Base-by-base conservation (phyloP, 2,113 vertebrate species). In the Megaleporinus macrocephalus region DNA sequence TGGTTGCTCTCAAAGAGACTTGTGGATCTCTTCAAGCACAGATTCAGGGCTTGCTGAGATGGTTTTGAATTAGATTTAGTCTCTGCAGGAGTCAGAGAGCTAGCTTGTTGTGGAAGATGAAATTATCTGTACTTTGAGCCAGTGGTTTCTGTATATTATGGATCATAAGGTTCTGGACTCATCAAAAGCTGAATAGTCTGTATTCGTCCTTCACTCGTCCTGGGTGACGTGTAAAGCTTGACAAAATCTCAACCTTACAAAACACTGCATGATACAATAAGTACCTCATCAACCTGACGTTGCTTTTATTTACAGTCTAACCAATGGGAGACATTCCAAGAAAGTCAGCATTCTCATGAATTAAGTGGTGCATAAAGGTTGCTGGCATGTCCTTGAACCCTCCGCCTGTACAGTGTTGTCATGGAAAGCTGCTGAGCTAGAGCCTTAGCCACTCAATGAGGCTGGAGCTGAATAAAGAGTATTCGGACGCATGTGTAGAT, bases 391-490 rank as follows among this genome's bases (percentile, higher is more conserved):
- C 36, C 57, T 63, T 18, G 14, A 69, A 30, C 36, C 57, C 33
- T 81, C 51, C 53, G 76, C 63, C 53, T 62, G 26, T 61, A 44
- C 22, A 16, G 29, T 15, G 20, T 16, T 59, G n/a, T 70, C 66
- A 83, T 41, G 18, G 74, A 47, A 78, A 36, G 29, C 20, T 29
- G 30, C 20, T 78, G 44, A 65, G 27, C 29, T 18, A 22, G 29
- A 71, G 55, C 3, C 29, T 36, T 11, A 41, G 29, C 30, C 77
- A 49, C 75, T 81, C 59, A 78, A 71, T 33, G 76, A 73, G 74
- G 24, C 16, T 61, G 77, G 53, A 12, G 55, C 22, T 61, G 30
- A 51, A 80, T 63, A 49, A 62, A 63, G 24, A 33, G 29, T 51
- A 16, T 55, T 63, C 66, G 41, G 22, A 49, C 59, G 26, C 61